Evolutionary conservation across 2,113 vertebrate genomes (phyloP).

Genomic region (Donacobius atricapilla): DNA sequence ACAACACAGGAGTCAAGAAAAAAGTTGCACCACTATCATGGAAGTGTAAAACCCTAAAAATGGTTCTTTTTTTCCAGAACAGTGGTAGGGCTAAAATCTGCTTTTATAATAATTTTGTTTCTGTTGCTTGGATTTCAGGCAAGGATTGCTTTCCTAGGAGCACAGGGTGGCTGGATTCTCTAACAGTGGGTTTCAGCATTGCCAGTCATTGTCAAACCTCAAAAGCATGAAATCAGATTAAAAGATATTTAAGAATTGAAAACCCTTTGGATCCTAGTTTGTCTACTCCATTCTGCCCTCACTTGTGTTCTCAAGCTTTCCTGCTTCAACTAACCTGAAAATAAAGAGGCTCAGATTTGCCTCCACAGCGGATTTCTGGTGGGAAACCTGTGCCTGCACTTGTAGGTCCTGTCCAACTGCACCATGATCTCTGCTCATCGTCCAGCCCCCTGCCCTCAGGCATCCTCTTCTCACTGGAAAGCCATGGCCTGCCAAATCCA

Average conservation of each 20-base stretch:
- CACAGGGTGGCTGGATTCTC: not conserved
- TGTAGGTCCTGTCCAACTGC: not conserved
- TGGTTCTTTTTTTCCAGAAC: not conserved
- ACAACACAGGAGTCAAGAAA: not conserved
- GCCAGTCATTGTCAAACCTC: not conserved
- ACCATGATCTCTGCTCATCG: fast-evolving
- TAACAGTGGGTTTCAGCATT: not conserved
- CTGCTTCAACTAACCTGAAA: not conserved
- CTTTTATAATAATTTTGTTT: not conserved
- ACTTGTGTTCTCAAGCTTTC: not conserved
- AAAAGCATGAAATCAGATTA: not conserved
- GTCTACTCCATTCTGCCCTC: not conserved
- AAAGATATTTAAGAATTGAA: not conserved
- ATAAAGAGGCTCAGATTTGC: not conserved
- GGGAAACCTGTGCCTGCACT: not conserved
- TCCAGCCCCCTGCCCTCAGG: not conserved
- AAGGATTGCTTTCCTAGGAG: not conserved
- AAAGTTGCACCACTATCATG: not conserved
- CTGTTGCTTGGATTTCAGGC: not conserved
- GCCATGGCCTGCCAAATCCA: not conserved
- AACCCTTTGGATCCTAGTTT: not conserved
- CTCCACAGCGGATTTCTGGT: not conserved
- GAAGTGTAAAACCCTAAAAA: not conserved
- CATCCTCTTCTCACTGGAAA: not conserved
- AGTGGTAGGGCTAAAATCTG: not conserved